Conservation (phyloP, 2,888 invertebrate genomes). For the Drosophila macrospina region DNA sequence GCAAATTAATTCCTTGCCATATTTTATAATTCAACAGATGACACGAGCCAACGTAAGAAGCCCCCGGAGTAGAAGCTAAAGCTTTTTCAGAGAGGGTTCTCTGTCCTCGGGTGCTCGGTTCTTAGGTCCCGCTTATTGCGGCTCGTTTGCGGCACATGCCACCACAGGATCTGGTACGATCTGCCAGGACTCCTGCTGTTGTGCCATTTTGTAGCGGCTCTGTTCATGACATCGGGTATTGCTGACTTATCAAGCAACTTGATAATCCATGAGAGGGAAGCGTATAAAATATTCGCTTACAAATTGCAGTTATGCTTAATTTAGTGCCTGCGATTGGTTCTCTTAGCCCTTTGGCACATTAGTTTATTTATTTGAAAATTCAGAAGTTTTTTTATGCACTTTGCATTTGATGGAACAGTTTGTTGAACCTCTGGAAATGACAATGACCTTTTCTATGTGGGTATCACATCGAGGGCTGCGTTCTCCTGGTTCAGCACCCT, state of each 20-base stretch:
- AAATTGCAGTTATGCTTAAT: neutral
- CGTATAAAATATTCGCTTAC: conserved; percentile 12
- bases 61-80: conserved; percentile 29
- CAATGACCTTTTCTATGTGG: conserved; percentile 79
- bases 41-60: conserved; percentile 72
- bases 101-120: neutral
- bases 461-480: conserved; percentile 43
- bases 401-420: conserved; percentile 59
- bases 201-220: conserved; percentile 25
- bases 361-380: conserved; percentile 77
- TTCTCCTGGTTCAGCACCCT: conserved; percentile 47
- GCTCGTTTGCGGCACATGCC: conserved; percentile 79
- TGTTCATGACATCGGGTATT: conserved; percentile 8
- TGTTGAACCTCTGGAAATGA: conserved; percentile 69
- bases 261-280: conserved; percentile 6
- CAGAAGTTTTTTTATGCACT: conserved; percentile 38
- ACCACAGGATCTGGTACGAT: conserved; percentile 35
- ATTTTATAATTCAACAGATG: conserved; percentile 82
- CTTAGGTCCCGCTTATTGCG: conserved; percentile 53
- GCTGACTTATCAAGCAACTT: neutral
- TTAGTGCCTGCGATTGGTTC: conserved; percentile 38
- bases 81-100: conserved; percentile 56
- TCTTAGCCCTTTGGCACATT: conserved; percentile 55
- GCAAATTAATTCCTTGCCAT: conserved; percentile 82
- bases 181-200: conserved; percentile 16